phyloP scores from a whole-genome alignment of 2,797 vertebrate genomes.

The Ceryle rudis region DNA sequence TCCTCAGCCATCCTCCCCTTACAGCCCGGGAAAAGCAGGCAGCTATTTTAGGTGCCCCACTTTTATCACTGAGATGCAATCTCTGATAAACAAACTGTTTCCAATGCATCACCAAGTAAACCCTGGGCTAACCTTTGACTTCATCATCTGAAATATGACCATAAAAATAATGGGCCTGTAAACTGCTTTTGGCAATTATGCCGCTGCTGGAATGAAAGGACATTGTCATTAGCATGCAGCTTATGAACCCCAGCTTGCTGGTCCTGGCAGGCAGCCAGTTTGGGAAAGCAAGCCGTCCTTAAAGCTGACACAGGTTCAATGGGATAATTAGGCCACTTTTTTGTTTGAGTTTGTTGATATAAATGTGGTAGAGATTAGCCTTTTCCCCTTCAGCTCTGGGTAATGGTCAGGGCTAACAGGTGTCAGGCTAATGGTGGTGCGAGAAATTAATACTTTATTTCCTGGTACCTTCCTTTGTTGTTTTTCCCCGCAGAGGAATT shows the following conservation, averaged over 20 bases:
- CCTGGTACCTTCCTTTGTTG: constrained; percentile 84
- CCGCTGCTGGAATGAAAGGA: constrained; percentile 85
- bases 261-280: constrained; percentile 85
- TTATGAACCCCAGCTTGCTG: constrained; percentile 88
- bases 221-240: constrained; percentile 87
- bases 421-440: constrained; percentile 90
- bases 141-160: constrained; percentile 79
- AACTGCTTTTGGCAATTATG: constrained; percentile 88
- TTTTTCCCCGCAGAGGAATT: constrained; percentile 76
- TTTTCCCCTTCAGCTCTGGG: constrained; percentile 83
- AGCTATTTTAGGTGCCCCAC: background rate
- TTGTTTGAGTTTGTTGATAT: constrained; percentile 96
- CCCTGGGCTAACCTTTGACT: constrained; percentile 76
- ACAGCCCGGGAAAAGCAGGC: background rate
- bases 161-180: constrained; percentile 86
- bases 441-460: constrained; percentile 94
- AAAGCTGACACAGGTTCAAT: constrained; percentile 85
- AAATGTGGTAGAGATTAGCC: constrained; percentile 95
- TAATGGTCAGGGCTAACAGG: constrained; percentile 97
- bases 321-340: constrained; percentile 96
- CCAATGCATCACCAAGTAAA: constrained; percentile 70
- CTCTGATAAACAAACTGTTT: constrained; percentile 67
- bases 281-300: constrained; percentile 81
- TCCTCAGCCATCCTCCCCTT: background rate
- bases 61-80: constrained; percentile 24